Evolutionary conservation across 2,888 invertebrate species (phyloP), one percentile per base, ranked within the genome.

Genomic region (Drosophila sordidula): DNA sequence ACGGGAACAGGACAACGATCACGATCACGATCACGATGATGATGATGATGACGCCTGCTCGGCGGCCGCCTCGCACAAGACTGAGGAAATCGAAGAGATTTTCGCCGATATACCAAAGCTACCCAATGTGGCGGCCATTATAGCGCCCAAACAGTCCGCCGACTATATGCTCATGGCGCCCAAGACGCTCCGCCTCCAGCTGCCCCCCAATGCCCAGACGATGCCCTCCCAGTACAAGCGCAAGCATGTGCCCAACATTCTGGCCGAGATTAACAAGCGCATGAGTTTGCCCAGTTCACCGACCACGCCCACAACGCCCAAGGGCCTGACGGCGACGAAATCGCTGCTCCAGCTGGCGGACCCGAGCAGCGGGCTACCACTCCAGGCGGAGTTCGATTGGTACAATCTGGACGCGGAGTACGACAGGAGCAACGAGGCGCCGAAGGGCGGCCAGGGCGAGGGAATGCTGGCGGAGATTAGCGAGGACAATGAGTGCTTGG

Each of bases 111-210:
- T 95, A 91, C 95, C 95, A 69, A 95, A 95, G 92, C 93, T 95
- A 88, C 95, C 95, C 39, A 95, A 95, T 92, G 95, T 95, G 70
- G 95, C 95, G 42, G 95, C 95, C 90, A 95, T 95, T 58, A 95
- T 95, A 65, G 95, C 95, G 68, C 95, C 95, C 0, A 95, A 94
- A 66, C 77, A 80, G 34, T 74, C 77, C 46, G 68, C 75, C 6
- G 78, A 78, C 51, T 80, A 80, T 29, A 32, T 88, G 18, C 54
- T 78, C 39, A 82, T 57, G 81, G 70, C 58, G 18, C 72, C 66
- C 55, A 80, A 65, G 51, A 68, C 55, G 6, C 59, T 89, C 25
- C 76, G 82, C 29, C 71, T 80, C 4, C 86, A 85, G 49, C 46
- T 87, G 49, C 46, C 85, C 50, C 14, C 50, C 29, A 56, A 34